Evolutionary conservation across 1,140 invertebrate species (phyloP).

Genomic region (Cyphomyrmex costatus): DNA sequence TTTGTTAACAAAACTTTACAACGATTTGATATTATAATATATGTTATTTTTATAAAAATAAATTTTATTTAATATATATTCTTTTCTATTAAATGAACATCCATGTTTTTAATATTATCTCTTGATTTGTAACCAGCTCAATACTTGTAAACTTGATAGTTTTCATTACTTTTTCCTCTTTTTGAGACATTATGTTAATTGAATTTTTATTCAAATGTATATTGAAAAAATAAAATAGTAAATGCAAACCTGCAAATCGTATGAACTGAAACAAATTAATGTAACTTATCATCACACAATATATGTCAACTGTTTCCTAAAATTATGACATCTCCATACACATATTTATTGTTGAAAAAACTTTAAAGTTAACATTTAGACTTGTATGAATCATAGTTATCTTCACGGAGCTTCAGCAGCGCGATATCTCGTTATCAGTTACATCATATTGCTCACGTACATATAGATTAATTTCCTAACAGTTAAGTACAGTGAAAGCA

Average conservation of each 20-base stretch:
- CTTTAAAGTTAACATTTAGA: slow-evolving; percentile 52
- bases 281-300: background rate
- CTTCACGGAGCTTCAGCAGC: slow-evolving; percentile 2
- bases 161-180: background rate
- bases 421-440: slow-evolving; percentile 64
- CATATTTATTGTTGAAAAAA: slow-evolving; percentile 8
- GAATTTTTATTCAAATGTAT: background rate
- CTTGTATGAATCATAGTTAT: slow-evolving; percentile 70
- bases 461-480: slow-evolving; percentile 9
- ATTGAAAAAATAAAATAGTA: background rate
- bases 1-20: background rate
- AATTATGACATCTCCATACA: background rate
- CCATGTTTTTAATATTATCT: background rate
- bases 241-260: background rate
- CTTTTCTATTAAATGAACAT: background rate
- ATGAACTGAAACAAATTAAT: background rate
- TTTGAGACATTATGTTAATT: background rate
- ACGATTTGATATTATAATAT: background rate
- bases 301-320: background rate
- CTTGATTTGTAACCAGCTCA: background rate
- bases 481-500: background rate
- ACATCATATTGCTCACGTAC: slow-evolving; percentile 50
- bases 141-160: background rate
- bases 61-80: background rate
- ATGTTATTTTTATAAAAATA: slow-evolving; percentile 5